Base-by-base conservation (phyloP, 2,888 invertebrate genomes). In the Drosophila borealis region DNA sequence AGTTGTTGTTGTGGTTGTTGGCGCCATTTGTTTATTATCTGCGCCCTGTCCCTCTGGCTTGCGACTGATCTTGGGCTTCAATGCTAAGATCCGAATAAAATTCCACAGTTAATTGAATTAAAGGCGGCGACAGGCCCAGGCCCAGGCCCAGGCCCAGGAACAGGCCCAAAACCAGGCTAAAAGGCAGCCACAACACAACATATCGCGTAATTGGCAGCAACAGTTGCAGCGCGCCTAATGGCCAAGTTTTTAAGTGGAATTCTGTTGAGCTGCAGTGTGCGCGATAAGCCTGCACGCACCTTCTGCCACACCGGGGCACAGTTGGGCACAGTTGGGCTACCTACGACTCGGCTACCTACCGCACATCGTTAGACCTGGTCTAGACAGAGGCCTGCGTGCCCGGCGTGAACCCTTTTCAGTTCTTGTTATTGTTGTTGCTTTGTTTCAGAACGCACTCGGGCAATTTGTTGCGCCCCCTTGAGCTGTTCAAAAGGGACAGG, bases 21-120 rank as follows among this genome's bases (percentile, higher is more conserved):
- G 87, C 87, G 87, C 89, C 87, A 87, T 87, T 86, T 70, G 81
- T 69, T 74, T 74, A 83, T 78, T 68, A 79, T 70, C 70, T 54
- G 63, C 29, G 78, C 68, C 53, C 74, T 61, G 63, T 74, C 29
- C 67, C 37, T 59, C 50, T 59, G n/a, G 51, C 49, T 55, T 42
- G 61, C 44, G 55, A 36, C 46, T 57, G 50, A 77, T 80, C 78
- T 80, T 76, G 70, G 56, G 59, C 80, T 8, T 86, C 73, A 84
- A 76, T 79, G 66, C 45, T 25, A 46, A 62, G 59, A 49, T 48
- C 51, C 61, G 21, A 61, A 68, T 39, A 69, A 73, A 73, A 82
- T 84, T 72, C 79, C 85, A 69, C 74, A 74, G 70, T 85, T 88
- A 88, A 88, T 88, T 89, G 85, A 89, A 84, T 84, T 76, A 87